phyloP scores from a whole-genome alignment of 1,140 invertebrate genomes.

The Dendrolimus punctatus region DNA sequence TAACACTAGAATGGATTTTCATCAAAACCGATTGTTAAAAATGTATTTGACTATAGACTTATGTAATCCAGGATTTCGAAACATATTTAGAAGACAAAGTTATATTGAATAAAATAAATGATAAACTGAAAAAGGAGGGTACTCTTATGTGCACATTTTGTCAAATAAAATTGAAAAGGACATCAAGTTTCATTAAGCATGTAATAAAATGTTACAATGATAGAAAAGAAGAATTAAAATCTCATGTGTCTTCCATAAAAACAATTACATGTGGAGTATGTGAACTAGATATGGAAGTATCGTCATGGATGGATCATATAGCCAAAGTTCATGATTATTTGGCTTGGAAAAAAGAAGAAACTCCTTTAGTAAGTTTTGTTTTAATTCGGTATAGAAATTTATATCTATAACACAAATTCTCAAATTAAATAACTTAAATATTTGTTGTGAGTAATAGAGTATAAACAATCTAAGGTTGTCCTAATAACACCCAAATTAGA shows the following conservation, averaged over 20 bases:
- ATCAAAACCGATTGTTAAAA: too few species aligned
- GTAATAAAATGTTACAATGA: conserved; percentile 12
- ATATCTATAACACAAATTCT: too few species aligned
- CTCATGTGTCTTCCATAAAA: not conserved
- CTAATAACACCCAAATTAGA: too few species aligned
- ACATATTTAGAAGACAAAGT: conserved; percentile 13
- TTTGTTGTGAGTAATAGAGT: too few species aligned
- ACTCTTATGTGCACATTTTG: conserved; percentile 20
- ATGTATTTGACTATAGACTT: too few species aligned
- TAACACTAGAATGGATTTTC: too few species aligned
- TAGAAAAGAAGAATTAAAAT: not conserved
- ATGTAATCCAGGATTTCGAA: too few species aligned
- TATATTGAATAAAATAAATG: conserved; percentile 8
- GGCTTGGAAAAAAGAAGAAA: conserved; percentile 36
- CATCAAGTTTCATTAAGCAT: conserved; percentile 18
- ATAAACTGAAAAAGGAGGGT: conserved; percentile 11
- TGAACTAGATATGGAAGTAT: conserved; percentile 7
- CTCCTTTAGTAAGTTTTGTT: conserved; percentile 19
- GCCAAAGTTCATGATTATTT: conserved; percentile 36
- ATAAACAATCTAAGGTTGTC: too few species aligned
- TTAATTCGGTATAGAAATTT: not conserved
- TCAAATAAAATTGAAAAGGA: conserved; percentile 9
- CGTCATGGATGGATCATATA: conserved; percentile 29
- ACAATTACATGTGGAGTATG: conserved; percentile 22
- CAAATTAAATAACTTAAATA: too few species aligned